Evolutionary conservation across 2,888 invertebrate species (phyloP).

Genomic region (Eupithecia vulgata): DNA sequence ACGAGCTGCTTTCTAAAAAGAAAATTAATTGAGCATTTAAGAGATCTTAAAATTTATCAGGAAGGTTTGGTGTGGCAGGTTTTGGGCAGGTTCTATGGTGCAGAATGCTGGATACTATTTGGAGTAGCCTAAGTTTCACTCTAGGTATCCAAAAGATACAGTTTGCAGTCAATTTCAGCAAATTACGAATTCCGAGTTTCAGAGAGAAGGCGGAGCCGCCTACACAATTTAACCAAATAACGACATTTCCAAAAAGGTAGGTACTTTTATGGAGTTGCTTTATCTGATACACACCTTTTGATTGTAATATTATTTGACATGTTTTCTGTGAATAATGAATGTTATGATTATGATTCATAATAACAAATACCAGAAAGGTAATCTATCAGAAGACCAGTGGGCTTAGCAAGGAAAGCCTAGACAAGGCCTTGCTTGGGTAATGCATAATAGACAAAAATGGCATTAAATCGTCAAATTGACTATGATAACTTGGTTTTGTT

Average conservation of each 20-base stretch:
- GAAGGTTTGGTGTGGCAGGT: background rate
- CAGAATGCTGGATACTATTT: background rate
- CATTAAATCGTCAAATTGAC: background rate
- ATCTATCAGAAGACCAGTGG: background rate
- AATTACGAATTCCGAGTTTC: too few species aligned
- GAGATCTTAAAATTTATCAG: background rate
- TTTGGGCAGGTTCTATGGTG: background rate
- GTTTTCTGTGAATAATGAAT: background rate
- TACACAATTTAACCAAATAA: background rate
- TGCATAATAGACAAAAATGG: background rate
- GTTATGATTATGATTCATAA: background rate
- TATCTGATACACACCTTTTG: background rate
- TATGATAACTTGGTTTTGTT: background rate
- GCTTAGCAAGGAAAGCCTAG: background rate
- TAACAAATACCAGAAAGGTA: background rate
- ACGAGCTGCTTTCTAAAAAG: background rate
- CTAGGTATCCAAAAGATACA: background rate
- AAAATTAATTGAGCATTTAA: background rate
- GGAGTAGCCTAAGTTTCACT: background rate
- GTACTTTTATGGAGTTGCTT: background rate
- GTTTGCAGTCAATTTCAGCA: too few species aligned
- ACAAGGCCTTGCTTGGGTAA: background rate
- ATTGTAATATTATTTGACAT: background rate
- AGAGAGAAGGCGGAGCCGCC: background rate
- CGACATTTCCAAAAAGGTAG: background rate